A percentile compares a stretch with the other conserved stretches of the same genome.
These are phyloP conservation scores for Zeuzera pyrina DNA, from an alignment of 2,888 invertebrate genomes.

Conservation along the genomic window DNA sequence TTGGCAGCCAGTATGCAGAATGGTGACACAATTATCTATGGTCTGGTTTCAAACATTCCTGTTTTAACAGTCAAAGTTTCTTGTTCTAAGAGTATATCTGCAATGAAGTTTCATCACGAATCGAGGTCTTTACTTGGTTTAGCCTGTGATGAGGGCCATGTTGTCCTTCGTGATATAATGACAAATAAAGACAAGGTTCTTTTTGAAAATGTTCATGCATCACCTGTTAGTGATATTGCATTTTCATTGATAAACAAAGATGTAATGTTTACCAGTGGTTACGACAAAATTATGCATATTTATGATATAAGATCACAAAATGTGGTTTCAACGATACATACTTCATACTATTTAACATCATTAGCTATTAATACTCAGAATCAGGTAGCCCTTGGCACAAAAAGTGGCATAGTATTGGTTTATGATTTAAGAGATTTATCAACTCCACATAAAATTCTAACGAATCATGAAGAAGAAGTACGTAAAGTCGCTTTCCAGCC, in stretches of 20 bases:
- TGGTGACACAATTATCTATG: constrained; percentile 64
- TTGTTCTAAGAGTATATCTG: constrained; percentile 55
- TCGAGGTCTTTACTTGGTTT: constrained; percentile 53
- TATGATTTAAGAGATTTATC: constrained; percentile 72
- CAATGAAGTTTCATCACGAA: constrained; percentile 65
- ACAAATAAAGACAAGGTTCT: constrained; percentile 60
- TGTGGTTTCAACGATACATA: constrained; percentile 54
- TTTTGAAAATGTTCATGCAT: constrained; percentile 68
- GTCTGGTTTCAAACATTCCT: constrained; percentile 64
- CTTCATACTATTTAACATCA: constrained; percentile 49
- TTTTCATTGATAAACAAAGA: constrained; percentile 71
- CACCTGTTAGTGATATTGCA: constrained; percentile 70
- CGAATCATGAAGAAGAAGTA: constrained; percentile 65
- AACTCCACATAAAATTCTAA: constrained; percentile 53
- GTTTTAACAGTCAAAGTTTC: constrained; percentile 51
- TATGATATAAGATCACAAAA: constrained; percentile 68
- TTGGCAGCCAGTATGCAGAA: constrained; percentile 60
- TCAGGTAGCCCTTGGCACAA: constrained; percentile 69
- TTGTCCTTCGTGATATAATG: constrained; percentile 53
- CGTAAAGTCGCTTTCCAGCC: constrained; percentile 63
- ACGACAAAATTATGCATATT: constrained; percentile 70
- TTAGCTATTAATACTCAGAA: constrained; percentile 56
- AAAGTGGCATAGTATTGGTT: constrained; percentile 64
- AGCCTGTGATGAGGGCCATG: constrained; percentile 67
- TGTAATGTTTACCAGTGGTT: constrained; percentile 69